phyloP scores from a whole-genome alignment of 2,797 vertebrate species.

The Agapornis canus region DNA sequence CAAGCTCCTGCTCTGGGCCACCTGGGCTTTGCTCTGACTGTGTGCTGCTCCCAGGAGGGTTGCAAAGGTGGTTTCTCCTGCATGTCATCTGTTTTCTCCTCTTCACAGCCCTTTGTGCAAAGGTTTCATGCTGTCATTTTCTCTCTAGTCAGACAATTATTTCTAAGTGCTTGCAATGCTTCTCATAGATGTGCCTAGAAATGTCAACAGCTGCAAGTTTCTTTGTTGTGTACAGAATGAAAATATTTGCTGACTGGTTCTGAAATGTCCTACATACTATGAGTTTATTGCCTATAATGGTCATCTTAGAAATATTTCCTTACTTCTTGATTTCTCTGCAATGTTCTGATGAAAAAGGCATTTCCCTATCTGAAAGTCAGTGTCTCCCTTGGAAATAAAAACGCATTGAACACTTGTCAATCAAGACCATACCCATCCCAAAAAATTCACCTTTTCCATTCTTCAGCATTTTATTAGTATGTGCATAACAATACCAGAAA shows the following conservation, averaged over 20 bases:
- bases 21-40: background rate
- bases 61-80: background rate
- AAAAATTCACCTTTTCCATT: background rate
- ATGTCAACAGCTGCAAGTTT: background rate
- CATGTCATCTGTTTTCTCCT: accelerated
- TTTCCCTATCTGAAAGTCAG: background rate
- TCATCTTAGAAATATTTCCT: background rate
- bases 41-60: background rate
- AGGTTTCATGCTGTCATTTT: background rate
- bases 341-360: background rate
- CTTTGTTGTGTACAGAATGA: background rate
- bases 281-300: background rate
- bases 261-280: background rate
- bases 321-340: background rate
- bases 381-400: background rate
- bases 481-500: background rate
- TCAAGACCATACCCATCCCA: background rate
- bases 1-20: background rate
- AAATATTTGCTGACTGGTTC: background rate
- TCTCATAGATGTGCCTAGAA: background rate
- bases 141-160: background rate
- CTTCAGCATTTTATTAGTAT: background rate
- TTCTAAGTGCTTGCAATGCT: background rate
- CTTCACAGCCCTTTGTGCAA: background rate
- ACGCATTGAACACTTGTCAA: background rate